phyloP scores from a whole-genome alignment of 1,140 invertebrate species.

The Cyclina sinensis region DNA sequence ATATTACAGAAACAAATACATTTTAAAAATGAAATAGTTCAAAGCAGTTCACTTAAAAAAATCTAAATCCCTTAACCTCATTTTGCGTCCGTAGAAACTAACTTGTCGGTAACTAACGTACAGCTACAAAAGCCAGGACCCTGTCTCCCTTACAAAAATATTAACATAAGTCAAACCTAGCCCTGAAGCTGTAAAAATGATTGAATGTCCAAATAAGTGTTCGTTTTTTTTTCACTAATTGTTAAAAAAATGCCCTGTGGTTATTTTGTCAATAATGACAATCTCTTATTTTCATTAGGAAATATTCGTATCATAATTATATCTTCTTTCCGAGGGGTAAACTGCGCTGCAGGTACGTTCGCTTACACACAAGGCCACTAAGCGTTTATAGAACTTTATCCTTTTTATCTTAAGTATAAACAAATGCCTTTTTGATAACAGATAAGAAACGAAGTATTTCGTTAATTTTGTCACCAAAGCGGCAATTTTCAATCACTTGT shows the following conservation, averaged over 20 bases:
- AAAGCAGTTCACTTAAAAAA: background rate
- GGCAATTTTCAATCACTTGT: background rate
- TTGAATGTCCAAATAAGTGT: constrained; percentile 24
- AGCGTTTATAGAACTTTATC: no score
- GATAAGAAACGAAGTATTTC: no score
- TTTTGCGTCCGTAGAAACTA: background rate
- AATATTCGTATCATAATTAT: background rate
- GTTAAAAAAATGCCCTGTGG: constrained; percentile 30
- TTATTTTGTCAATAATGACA: constrained; percentile 5
- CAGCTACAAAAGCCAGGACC: background rate
- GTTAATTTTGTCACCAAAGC: no score
- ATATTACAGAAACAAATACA: constrained; percentile 8
- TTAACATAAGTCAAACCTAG: background rate
- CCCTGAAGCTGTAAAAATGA: constrained; percentile 32
- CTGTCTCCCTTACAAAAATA: constrained; percentile 19
- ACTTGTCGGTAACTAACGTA: background rate
- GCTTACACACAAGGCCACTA: no score
- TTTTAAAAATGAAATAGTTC: background rate
- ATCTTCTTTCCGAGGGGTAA: background rate
- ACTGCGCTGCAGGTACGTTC: background rate
- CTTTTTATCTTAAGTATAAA: no score
- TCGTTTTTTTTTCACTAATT: constrained; percentile 40
- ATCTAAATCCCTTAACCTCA: no score
- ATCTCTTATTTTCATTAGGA: background rate
- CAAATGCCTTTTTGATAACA: no score